Conservation (phyloP, 1,140 invertebrate species). For the Nasonia longicornis region DNA sequence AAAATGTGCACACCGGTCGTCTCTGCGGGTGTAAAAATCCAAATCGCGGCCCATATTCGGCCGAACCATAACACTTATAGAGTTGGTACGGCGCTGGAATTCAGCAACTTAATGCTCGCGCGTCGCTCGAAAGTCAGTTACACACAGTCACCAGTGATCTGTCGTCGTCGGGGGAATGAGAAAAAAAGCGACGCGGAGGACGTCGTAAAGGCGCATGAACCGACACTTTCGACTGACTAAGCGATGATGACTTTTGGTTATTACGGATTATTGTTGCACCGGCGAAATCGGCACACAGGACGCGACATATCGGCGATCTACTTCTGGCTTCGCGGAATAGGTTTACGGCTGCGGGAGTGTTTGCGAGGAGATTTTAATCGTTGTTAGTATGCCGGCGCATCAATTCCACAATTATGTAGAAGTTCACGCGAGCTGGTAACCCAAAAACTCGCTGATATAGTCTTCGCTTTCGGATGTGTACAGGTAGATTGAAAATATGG, state of each 20-base stretch:
- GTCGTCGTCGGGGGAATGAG: not conserved
- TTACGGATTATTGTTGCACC: not conserved
- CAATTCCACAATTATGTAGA: too few species aligned
- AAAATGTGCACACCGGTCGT: not conserved
- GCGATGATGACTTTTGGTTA: slow-evolving; percentile 13
- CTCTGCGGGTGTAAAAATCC: not conserved
- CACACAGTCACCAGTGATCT: too few species aligned
- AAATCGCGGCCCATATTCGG: not conserved
- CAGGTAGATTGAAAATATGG: too few species aligned
- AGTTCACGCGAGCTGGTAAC: too few species aligned
- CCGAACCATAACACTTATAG: not conserved
- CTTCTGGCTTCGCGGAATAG: not conserved
- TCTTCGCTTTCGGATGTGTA: too few species aligned
- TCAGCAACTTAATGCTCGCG: not conserved
- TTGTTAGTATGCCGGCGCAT: too few species aligned
- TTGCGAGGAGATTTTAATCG: too few species aligned
- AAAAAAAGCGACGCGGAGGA: not conserved
- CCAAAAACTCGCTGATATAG: too few species aligned
- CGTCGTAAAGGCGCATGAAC: not conserved
- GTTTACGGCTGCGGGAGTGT: too few species aligned
- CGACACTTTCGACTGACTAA: not conserved
- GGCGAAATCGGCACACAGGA: slow-evolving; percentile 3
- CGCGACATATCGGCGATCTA: not conserved
- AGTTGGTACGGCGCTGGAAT: not conserved
- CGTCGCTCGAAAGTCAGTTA: not conserved